Base-by-base conservation (phyloP, 2,797 vertebrate genomes). In the Hydrophis major region DNA sequence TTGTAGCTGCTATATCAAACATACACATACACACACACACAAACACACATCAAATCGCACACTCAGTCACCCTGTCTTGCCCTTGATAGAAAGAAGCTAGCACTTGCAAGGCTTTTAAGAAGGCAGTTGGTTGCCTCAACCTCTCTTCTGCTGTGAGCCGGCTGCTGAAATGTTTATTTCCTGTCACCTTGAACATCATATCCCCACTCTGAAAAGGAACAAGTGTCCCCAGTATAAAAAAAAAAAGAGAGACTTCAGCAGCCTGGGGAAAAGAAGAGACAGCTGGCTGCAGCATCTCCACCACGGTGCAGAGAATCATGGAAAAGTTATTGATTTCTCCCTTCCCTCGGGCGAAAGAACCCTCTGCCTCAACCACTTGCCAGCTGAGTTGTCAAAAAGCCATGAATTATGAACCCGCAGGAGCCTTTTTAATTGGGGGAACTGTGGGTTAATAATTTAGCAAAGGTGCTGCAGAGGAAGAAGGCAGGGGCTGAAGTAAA, bases 271-370 rank as follows among this genome's bases (percentile, higher is more conserved):
- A 96, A 97, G 89, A 93, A 95, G 96, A 95, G 18, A n/a, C 66
- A 96, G 92, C 97, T 93, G 94, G 95, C 88, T 88, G 95, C 88
- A 95, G 95, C 93, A 95, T 93, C 93, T 95, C 25, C 28, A 95
- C 25, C 28, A 95, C 92, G 90, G 95, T 92, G 88, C 47, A 91
- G 87, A 94, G 93, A 96, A 95, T 94, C 94, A 95, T 93, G 89
- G 95, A 94, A 95, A 93, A 66, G 8, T 93, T 96, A 96, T 97
- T 95, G 96, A 97, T 97, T 97, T 95, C 95, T 94, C 93, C 94
- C 93, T 93, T 93, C 50, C 90, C 16, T 95, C 93, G 92, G 91
- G 93, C 93, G 0, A 2, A 89, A 95, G 87, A 94, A 94, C 90
- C 93, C 94, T 42, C 94, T 93, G 92, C 32, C 2, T n/a, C 89